Percentiles rank a stretch among this genome's conserved stretches.
Conservation (phyloP, 2,888 invertebrate species). For the Harpalus rufipes region DNA sequence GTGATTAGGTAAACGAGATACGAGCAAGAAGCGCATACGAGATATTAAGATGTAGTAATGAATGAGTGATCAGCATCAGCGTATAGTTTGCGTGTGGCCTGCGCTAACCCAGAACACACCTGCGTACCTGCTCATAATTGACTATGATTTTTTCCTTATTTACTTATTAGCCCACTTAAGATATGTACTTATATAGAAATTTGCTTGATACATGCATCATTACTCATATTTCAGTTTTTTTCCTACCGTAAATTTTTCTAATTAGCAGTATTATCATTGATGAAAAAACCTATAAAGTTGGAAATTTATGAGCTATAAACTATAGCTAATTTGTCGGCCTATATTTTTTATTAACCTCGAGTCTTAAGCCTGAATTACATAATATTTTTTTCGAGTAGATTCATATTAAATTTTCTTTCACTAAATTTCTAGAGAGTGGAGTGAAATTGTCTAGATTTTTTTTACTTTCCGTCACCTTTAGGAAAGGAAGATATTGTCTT, state of each 20-base stretch:
- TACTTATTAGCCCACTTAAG: constrained; percentile 49
- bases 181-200: constrained; percentile 12
- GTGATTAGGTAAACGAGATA: neutral
- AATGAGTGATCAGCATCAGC: constrained; percentile 27
- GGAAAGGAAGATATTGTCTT: too few species aligned
- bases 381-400: too few species aligned
- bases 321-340: constrained; percentile 9
- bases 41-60: constrained; percentile 38
- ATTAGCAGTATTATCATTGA: constrained; percentile 22
- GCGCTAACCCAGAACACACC: constrained; percentile 29
- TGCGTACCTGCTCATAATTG: constrained; percentile 53
- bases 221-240: constrained; percentile 19
- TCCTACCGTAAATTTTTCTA: constrained; percentile 21
- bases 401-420: too few species aligned
- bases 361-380: too few species aligned
- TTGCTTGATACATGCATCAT: constrained; percentile 32
- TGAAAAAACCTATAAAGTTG: constrained; percentile 30
- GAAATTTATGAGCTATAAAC: constrained; percentile 41
- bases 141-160: constrained; percentile 53
- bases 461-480: too few species aligned
- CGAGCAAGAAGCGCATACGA: constrained; percentile 20
- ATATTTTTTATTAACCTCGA: constrained; percentile 8
- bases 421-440: too few species aligned
- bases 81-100: constrained; percentile 56
- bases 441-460: too few species aligned